Conservation (phyloP, 2,888 invertebrate species). For the Himalopsyche japonica region DNA sequence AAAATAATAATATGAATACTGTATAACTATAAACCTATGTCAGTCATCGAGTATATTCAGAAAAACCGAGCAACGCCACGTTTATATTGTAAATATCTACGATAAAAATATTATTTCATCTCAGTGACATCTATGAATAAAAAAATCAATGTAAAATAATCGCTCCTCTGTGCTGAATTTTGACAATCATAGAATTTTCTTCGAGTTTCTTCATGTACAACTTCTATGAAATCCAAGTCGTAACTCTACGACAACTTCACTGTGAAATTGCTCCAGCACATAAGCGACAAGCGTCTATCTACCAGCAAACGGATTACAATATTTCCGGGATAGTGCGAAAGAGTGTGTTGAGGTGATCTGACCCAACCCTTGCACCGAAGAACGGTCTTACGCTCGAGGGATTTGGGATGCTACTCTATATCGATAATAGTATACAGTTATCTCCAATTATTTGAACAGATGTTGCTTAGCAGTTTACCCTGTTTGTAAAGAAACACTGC, state of each 20-base stretch:
- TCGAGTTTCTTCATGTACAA: too few species aligned
- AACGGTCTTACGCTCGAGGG: neutral
- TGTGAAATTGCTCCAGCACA: neutral
- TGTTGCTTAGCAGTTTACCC: neutral
- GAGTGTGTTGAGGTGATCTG: neutral
- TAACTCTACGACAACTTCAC: neutral
- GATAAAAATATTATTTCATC: too few species aligned
- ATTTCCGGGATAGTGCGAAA: neutral
- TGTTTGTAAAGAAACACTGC: neutral
- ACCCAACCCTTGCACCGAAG: neutral
- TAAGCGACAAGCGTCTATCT: neutral
- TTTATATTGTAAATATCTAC: too few species aligned
- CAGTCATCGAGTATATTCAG: too few species aligned
- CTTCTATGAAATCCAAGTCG: neutral
- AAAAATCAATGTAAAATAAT: too few species aligned
- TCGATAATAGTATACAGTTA: neutral
- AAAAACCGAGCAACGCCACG: too few species aligned
- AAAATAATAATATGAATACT: too few species aligned
- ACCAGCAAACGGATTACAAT: neutral
- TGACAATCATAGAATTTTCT: too few species aligned
- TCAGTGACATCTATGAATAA: too few species aligned
- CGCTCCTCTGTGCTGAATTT: too few species aligned
- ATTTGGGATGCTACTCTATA: neutral
- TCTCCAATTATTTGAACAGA: neutral
- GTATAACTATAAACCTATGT: too few species aligned